Percentiles rank a stretch among this genome's conserved stretches.
phyloP scores from a whole-genome alignment of 2,888 invertebrate genomes.

The Euplagia quadripunctaria region DNA sequence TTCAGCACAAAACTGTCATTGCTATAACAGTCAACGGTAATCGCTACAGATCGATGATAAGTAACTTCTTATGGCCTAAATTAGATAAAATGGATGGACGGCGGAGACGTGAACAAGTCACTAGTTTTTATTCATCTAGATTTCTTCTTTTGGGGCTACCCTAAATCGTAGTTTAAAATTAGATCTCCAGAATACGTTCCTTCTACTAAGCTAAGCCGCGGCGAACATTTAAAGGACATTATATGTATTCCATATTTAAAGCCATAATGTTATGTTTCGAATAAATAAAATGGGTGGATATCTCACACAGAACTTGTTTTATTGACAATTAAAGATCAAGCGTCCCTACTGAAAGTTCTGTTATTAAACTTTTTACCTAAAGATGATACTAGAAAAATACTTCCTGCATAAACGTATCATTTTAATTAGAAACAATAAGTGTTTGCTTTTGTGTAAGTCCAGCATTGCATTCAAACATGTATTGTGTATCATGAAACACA shows the following conservation, averaged over 20 bases:
- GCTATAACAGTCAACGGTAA: background rate
- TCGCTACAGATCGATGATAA: background rate
- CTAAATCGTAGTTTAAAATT: background rate
- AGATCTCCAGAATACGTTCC: no score
- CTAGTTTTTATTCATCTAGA: no score
- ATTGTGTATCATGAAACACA: conserved; percentile 8
- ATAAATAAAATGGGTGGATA: no score
- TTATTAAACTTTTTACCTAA: background rate
- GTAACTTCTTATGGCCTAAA: background rate
- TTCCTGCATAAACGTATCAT: background rate
- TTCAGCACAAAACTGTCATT: background rate
- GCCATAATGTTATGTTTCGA: no score
- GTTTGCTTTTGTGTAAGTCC: conserved; percentile 7
- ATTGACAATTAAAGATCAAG: background rate
- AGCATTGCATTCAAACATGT: background rate
- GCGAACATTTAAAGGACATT: no score
- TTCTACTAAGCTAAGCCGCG: no score
- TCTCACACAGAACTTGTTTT: no score
- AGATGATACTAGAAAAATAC: background rate
- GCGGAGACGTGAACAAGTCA: no score
- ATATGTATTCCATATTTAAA: no score
- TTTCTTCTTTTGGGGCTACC: background rate
- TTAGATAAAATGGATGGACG: background rate
- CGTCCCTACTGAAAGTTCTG: no score
- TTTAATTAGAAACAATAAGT: background rate